phyloP scores from a whole-genome alignment of 2,797 vertebrate genomes.

The Phylloscopus collybita region DNA sequence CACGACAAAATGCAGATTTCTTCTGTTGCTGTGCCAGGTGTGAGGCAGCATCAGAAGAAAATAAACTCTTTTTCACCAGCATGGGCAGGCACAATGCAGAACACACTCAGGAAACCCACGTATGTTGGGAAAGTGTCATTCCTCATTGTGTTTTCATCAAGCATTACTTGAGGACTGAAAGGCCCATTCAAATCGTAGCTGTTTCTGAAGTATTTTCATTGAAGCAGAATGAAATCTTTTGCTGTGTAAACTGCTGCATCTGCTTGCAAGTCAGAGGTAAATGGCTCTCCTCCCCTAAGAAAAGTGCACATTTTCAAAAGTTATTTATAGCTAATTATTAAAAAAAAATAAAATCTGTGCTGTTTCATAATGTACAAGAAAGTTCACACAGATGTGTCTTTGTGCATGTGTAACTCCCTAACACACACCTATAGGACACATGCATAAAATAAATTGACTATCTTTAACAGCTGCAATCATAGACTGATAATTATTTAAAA shows the following conservation, averaged over 20 bases:
- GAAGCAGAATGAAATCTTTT: neutral
- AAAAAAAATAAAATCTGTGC: neutral
- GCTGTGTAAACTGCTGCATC: neutral
- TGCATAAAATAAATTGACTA: neutral
- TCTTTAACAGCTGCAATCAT: neutral
- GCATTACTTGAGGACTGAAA: neutral
- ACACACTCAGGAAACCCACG: rapidly evolving
- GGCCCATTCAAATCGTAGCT: neutral
- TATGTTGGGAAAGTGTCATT: neutral
- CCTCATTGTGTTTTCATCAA: neutral
- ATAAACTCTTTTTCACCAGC: neutral
- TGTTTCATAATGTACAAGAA: neutral
- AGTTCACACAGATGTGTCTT: rapidly evolving
- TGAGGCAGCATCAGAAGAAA: neutral
- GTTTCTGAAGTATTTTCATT: neutral
- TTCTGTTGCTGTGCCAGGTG: neutral
- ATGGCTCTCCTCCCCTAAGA: neutral
- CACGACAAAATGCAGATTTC: neutral
- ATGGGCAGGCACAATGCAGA: neutral
- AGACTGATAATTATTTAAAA: neutral
- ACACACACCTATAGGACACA: neutral
- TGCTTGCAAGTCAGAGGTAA: neutral
- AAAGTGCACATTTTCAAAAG: neutral
- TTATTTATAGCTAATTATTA: neutral
- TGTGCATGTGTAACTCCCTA: neutral